Evolutionary conservation across 2,888 invertebrate genomes (phyloP).

Genomic region (Muschampia plurimacula): DNA sequence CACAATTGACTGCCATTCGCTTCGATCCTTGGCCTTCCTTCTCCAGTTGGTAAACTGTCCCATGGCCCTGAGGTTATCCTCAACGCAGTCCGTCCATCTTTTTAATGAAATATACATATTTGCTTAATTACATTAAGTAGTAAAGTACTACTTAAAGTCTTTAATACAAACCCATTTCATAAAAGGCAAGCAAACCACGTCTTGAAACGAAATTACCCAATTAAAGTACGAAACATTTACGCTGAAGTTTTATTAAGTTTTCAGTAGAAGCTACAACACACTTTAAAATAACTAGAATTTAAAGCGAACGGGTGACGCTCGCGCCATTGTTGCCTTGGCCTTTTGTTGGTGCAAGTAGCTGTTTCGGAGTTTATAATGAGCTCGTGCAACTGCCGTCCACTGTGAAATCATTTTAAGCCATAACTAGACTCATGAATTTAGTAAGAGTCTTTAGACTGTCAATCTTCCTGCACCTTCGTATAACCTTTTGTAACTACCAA

Average conservation of each 20-base stretch:
- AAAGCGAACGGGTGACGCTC: background rate
- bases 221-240: background rate
- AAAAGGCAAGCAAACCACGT: background rate
- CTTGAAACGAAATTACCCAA: background rate
- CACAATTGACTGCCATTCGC: too few species aligned
- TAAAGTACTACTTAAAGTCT: too few species aligned
- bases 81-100: too few species aligned
- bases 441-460: background rate
- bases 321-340: background rate
- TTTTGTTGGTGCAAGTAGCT: conserved; percentile 26
- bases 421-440: conserved; percentile 3
- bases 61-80: too few species aligned
- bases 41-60: too few species aligned
- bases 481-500: background rate
- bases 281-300: background rate
- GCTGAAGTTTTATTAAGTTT: conserved; percentile 1
- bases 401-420: conserved; percentile 26
- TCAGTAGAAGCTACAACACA: background rate
- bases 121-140: too few species aligned
- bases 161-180: too few species aligned
- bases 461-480: background rate
- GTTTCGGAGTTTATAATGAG: conserved; percentile 38
- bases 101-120: too few species aligned
- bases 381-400: conserved; percentile 18
- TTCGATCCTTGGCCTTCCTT: too few species aligned